Percentiles rank a stretch among this genome's conserved stretches.
Conservation (phyloP, 2,888 invertebrate species). For the Meteorus cinctellus region DNA sequence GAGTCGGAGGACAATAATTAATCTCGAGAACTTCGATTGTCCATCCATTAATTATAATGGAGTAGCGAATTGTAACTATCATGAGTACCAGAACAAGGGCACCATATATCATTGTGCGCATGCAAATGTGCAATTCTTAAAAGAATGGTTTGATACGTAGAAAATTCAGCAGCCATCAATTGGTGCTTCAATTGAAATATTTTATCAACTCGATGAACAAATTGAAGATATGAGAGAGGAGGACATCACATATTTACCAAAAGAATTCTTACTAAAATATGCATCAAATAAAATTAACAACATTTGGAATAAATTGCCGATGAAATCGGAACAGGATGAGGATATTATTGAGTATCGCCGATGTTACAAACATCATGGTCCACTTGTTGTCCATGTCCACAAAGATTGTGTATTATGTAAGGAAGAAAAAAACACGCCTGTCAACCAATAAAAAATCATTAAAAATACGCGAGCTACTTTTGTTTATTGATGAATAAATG, state of each 20-base stretch:
- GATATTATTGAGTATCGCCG: background rate
- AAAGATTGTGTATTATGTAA: too few relatives aligned
- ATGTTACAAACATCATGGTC: slow-evolving; percentile 1
- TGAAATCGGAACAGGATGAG: background rate
- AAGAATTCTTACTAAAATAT: background rate
- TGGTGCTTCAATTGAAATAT: background rate
- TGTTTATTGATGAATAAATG: too few relatives aligned
- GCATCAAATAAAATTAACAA: background rate
- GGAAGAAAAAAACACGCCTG: too few relatives aligned
- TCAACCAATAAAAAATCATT: too few relatives aligned
- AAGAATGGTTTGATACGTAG: background rate
- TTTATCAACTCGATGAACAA: slow-evolving; percentile 16
- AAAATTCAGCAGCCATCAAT: background rate
- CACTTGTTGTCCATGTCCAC: too few relatives aligned
- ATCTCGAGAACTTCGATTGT: slow-evolving; percentile 2
- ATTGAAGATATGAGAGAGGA: slow-evolving; percentile 8
- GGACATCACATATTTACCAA: slow-evolving; percentile 15
- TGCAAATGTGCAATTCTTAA: slow-evolving; percentile 10
- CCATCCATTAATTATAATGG: background rate
- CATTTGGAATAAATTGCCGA: slow-evolving; percentile 11
- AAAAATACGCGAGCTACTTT: too few relatives aligned
- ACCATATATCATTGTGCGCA: background rate
- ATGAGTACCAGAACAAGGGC: too few relatives aligned
- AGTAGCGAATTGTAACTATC: background rate
- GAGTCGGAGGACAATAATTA: background rate